Percentiles rank a stretch among this genome's conserved stretches.
Conservation (phyloP, 2,888 invertebrate genomes). For the Agapostemon virescens region DNA sequence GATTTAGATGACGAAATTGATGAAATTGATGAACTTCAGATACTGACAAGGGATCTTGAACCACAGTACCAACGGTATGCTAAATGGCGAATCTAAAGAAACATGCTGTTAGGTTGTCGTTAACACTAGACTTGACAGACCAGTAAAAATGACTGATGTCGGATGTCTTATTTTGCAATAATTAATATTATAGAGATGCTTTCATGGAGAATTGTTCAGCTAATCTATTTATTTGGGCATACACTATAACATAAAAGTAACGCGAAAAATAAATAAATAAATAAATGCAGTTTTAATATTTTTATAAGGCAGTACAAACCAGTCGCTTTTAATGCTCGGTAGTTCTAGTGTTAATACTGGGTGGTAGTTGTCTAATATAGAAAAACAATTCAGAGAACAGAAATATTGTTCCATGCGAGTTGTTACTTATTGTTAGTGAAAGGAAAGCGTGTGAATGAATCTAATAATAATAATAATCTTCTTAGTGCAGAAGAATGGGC, state of each 20-base stretch:
- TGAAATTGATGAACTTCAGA: conserved; percentile 65
- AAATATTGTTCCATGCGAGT: conserved; percentile 25
- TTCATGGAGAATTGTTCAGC: not conserved
- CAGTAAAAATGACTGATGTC: conserved; percentile 1
- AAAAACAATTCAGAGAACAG: not conserved
- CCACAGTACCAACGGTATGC: conserved; percentile 73
- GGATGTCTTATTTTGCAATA: not conserved
- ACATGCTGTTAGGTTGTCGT: conserved; percentile 1
- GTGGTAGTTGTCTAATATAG: conserved; percentile 29
- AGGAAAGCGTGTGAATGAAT: conserved; percentile 21
- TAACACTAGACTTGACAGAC: conserved; percentile 7
- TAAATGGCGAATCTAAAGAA: conserved; percentile 72
- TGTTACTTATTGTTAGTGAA: conserved; percentile 29
- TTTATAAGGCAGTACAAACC: not conserved
- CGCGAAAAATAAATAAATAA: not conserved
- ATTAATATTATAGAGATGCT: not conserved
- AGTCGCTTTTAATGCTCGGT: conserved; percentile 6
- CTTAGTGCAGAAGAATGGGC: conserved; percentile 13
- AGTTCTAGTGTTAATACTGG: conserved; percentile 16
- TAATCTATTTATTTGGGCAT: not conserved
- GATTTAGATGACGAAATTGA: conserved; percentile 63
- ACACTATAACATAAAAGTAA: not conserved
- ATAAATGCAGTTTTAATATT: not conserved
- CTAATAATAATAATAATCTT: conserved; percentile 24
- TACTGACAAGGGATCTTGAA: conserved; percentile 69